Conservation (phyloP, 2,113 vertebrate species). For the Pachyramphus minor region DNA sequence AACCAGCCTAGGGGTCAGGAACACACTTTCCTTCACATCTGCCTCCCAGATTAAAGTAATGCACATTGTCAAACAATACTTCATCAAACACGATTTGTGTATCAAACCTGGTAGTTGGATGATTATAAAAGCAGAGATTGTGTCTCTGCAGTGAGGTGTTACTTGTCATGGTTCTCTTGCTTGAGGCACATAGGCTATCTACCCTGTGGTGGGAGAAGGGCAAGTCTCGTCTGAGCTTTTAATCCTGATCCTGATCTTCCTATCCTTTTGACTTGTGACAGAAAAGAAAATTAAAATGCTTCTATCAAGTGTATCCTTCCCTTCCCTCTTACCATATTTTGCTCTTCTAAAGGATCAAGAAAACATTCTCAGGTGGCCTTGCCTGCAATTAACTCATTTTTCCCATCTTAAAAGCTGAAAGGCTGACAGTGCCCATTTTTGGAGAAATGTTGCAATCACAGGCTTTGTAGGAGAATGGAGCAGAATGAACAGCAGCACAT, state of each 20-base stretch:
- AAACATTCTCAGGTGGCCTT: neutral
- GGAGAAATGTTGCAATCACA: neutral
- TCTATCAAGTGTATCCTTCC: neutral
- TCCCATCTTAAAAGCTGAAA: neutral
- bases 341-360: neutral
- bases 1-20: neutral
- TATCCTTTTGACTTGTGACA: neutral
- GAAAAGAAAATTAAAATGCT: neutral
- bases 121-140: neutral
- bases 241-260: neutral
- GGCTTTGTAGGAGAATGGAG: neutral
- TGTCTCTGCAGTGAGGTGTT: neutral
- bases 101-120: neutral
- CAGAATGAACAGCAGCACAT: neutral
- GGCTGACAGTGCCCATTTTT: neutral
- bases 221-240: neutral
- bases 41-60: neutral
- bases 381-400: neutral
- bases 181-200: neutral
- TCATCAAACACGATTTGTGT: conserved; percentile 17
- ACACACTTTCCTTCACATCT: neutral
- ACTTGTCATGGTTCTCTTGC: neutral
- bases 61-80: neutral
- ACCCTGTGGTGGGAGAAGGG: neutral
- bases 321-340: neutral